A percentile compares a stretch with the other conserved stretches of the same genome.
Evolutionary conservation across 2,888 invertebrate species (phyloP).

Genomic region (Andrena bicolor): DNA sequence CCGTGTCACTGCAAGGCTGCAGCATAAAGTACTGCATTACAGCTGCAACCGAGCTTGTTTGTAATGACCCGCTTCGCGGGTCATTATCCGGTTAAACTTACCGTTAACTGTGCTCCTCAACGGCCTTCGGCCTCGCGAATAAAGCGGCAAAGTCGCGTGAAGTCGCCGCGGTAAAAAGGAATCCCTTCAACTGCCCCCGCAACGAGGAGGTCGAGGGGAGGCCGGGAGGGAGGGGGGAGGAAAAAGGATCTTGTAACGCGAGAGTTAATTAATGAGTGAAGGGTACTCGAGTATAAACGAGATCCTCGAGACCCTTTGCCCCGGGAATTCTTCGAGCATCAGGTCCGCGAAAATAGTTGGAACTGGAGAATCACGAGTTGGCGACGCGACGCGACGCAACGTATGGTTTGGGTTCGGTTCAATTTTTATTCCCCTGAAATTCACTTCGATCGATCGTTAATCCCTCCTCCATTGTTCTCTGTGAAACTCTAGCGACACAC

Average conservation of each 20-base stretch:
- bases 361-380: not conserved
- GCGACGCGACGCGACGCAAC: not conserved
- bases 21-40: conserved; percentile 66
- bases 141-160: conserved; percentile 23
- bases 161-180: conserved; percentile 19
- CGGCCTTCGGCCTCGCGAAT: conserved; percentile 20
- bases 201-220: not conserved
- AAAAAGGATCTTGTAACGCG: conserved; percentile 38
- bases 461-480: too few relatives aligned
- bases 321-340: conserved; percentile 5
- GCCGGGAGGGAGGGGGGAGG: not conserved
- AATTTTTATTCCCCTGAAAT: too few relatives aligned
- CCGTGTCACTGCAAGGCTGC: conserved; percentile 58
- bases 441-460: too few relatives aligned
- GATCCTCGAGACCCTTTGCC: conserved; percentile 11
- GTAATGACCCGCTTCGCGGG: conserved; percentile 53
- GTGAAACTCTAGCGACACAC: too few relatives aligned
- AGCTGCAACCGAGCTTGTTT: conserved; percentile 54
- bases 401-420: too few relatives aligned
- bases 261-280: conserved; percentile 47
- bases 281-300: conserved; percentile 35
- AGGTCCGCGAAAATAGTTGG: not conserved
- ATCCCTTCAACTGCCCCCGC: conserved; percentile 5
- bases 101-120: conserved; percentile 53
- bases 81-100: conserved; percentile 72